phyloP scores from a whole-genome alignment of 2,888 invertebrate species.

The Andrena bicolor region DNA sequence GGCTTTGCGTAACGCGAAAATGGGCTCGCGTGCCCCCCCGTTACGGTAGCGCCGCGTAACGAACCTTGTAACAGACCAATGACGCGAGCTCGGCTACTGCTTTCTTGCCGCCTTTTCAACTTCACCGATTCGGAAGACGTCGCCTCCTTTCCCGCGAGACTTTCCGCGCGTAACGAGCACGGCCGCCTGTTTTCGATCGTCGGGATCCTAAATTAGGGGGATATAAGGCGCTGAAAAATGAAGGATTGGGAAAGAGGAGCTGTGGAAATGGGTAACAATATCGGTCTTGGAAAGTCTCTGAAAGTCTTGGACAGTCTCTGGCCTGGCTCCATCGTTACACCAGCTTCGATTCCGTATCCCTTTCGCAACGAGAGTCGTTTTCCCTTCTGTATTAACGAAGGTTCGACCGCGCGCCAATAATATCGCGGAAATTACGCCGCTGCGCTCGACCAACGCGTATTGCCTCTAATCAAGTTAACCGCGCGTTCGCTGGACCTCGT shows the following conservation, averaged over 20 bases:
- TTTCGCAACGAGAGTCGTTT: constrained; percentile 28
- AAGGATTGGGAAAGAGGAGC: too few relatives aligned
- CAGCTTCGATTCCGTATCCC: constrained; percentile 1
- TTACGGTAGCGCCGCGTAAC: constrained; percentile 71
- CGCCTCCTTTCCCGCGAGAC: constrained; percentile 58
- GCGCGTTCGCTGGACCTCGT: not conserved
- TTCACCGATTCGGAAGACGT: constrained; percentile 68
- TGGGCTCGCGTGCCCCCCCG: constrained; percentile 65
- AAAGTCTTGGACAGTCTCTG: too few relatives aligned
- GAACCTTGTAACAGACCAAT: constrained; percentile 51
- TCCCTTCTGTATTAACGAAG: constrained; percentile 33
- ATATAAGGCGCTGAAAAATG: too few relatives aligned
- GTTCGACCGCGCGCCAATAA: not conserved
- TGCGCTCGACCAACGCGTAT: not conserved
- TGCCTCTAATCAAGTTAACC: constrained; percentile 29
- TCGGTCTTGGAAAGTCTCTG: too few relatives aligned
- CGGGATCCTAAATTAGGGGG: not conserved
- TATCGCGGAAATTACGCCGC: constrained; percentile 3
- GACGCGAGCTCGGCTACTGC: constrained; percentile 42
- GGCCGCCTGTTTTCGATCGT: constrained; percentile 49
- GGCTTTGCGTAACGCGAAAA: constrained; percentile 74
- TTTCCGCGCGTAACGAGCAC: constrained; percentile 56
- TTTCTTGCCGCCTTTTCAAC: constrained; percentile 64
- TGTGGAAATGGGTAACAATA: too few relatives aligned
- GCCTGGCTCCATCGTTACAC: too few relatives aligned